Percentiles rank a stretch among this genome's conserved stretches.
Evolutionary conservation across 2,888 invertebrate genomes (phyloP).

Genomic region (Eristalis pertinax): DNA sequence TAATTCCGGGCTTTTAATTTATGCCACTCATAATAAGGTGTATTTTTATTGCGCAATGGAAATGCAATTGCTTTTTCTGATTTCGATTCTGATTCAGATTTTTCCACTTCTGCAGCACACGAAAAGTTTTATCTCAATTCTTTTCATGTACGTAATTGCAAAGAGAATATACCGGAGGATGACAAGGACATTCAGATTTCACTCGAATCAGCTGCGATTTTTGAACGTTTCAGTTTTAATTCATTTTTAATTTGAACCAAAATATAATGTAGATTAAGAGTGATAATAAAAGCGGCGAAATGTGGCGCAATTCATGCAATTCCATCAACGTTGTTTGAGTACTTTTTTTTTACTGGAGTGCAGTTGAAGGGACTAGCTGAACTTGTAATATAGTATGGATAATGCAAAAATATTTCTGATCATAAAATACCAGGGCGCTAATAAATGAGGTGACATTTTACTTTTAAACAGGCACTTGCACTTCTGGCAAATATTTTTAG

Average conservation of each 20-base stretch:
- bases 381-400: no score
- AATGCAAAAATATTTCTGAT: no score
- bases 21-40: conserved; percentile 49
- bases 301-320: neutral
- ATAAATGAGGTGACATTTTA: no score
- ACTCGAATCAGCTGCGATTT: neutral
- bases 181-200: neutral
- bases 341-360: no score
- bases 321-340: no score
- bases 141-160: neutral
- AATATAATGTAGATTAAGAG: conserved; percentile 60
- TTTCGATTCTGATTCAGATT: conserved; percentile 22
- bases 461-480: no score
- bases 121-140: conserved; percentile 17
- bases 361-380: no score
- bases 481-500: no score
- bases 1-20: conserved; percentile 61
- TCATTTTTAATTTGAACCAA: conserved; percentile 60
- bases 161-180: neutral
- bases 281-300: conserved; percentile 52
- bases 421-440: no score
- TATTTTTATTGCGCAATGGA: conserved; percentile 26
- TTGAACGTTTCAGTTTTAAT: conserved; percentile 8
- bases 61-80: conserved; percentile 46
- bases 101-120: neutral